Conservation (phyloP, 2,113 vertebrate genomes). For the Oncorhynchus gorbuscha region DNA sequence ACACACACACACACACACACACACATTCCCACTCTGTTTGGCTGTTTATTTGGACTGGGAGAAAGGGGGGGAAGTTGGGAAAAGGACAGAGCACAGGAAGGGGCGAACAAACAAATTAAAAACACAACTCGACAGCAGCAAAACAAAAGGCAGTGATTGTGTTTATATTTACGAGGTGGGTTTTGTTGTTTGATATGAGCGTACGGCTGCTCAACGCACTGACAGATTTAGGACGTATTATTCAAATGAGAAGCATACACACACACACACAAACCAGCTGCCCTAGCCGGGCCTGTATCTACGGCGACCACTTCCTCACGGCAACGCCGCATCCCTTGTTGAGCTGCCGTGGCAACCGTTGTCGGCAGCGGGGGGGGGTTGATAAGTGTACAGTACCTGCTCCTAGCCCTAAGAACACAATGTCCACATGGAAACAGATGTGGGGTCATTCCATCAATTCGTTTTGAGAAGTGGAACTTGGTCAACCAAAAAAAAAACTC, state of each 20-base stretch:
- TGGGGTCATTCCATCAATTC: too few species aligned
- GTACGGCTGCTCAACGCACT: slow-evolving; percentile 91
- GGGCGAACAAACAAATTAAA: slow-evolving; percentile 56
- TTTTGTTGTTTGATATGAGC: slow-evolving; percentile 91
- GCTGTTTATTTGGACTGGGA: neutral
- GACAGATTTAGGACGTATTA: slow-evolving; percentile 98
- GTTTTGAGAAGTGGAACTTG: too few species aligned
- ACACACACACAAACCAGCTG: slow-evolving; percentile 58
- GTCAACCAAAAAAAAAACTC: too few species aligned
- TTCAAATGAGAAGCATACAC: slow-evolving; percentile 89
- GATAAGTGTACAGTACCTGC: slow-evolving; percentile 61
- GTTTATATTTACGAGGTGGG: slow-evolving; percentile 91
- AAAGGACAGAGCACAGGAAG: slow-evolving; percentile 3
- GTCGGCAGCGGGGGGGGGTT: slow-evolving; percentile 48
- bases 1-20: neutral
- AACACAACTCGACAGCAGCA: slow-evolving; percentile 76
- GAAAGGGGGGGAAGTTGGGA: slow-evolving; percentile 25
- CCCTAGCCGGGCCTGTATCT: slow-evolving; percentile 77
- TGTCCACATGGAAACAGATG: too few species aligned
- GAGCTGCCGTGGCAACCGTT: slow-evolving; percentile 57
- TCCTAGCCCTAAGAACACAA: neutral
- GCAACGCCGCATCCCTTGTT: slow-evolving; percentile 69
- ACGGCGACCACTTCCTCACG: slow-evolving; percentile 82
- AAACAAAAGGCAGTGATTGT: slow-evolving; percentile 85
- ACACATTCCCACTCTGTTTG: too few species aligned